These are phyloP conservation scores for Argyrosomus japonicus DNA, from an alignment of 2,113 vertebrate genomes.

Conservation along the genomic window DNA sequence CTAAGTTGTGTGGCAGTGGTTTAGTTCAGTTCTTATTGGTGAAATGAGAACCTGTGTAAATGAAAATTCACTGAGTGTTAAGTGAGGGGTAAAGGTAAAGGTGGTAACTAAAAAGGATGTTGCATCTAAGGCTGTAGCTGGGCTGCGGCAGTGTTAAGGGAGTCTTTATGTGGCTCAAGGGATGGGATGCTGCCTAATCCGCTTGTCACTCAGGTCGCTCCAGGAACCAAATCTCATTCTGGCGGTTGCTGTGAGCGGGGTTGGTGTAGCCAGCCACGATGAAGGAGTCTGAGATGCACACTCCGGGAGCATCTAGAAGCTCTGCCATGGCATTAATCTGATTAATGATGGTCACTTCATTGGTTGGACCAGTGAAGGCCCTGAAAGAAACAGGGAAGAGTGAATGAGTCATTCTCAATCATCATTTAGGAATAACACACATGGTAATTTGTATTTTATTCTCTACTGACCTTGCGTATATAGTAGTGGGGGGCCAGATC, in stretches of 20 bases:
- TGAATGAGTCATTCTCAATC: background rate
- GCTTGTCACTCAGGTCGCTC: conserved; percentile 78
- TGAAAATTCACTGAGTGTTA: conserved; percentile 19
- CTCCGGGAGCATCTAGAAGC: conserved; percentile 82
- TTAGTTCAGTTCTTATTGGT: conserved; percentile 24
- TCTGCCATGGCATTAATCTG: conserved; percentile 85
- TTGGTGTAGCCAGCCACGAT: conserved; percentile 93
- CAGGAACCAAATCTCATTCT: conserved; percentile 93
- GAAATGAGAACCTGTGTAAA: conserved; percentile 14
- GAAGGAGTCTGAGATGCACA: conserved; percentile 84
- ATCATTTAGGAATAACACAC: background rate
- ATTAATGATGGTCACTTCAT: conserved; percentile 86
- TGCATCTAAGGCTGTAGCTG: conserved; percentile 65
- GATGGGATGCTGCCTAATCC: conserved; percentile 1
- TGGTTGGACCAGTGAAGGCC: conserved; percentile 87
- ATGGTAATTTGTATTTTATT: background rate
- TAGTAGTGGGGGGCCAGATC: conserved; percentile 86
- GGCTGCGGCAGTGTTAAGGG: conserved; percentile 49
- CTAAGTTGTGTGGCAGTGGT: conserved; percentile 43
- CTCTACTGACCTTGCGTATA: conserved; percentile 86
- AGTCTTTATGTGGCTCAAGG: conserved; percentile 54
- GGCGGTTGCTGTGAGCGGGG: conserved; percentile 86
- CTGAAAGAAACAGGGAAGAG: conserved; percentile 69
- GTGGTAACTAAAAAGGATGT: conserved; percentile 26
- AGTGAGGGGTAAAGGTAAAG: conserved; percentile 25